phyloP scores from a whole-genome alignment of 2,888 invertebrate species.

The Periphyllus acericola region DNA sequence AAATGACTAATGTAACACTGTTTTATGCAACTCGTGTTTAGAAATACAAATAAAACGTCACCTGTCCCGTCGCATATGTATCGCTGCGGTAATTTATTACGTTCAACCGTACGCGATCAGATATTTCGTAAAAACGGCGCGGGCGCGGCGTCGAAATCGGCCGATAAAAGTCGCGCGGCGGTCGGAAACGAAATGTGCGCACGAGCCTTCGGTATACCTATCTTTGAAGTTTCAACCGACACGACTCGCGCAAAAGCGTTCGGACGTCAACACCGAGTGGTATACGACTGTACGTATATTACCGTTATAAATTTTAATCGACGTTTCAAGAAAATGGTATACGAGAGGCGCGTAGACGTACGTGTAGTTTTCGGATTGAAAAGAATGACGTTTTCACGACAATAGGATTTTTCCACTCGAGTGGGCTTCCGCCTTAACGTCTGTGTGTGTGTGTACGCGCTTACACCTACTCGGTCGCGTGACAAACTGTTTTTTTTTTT shows the following conservation, averaged over 20 bases:
- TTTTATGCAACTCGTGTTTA: background rate
- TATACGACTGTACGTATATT: too few species aligned
- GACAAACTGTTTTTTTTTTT: background rate
- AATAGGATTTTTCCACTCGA: conserved; percentile 7
- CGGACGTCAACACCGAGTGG: too few species aligned
- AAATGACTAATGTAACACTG: background rate
- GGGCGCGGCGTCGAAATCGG: too few species aligned
- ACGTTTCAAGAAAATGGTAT: background rate
- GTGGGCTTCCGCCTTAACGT: background rate
- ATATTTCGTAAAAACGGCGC: too few species aligned
- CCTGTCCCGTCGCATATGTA: background rate
- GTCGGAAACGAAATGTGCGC: too few species aligned
- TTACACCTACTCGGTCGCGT: background rate
- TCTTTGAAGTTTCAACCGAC: too few species aligned
- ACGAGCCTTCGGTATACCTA: too few species aligned
- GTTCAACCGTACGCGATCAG: too few species aligned
- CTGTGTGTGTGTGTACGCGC: background rate
- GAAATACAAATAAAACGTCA: conserved; percentile 42
- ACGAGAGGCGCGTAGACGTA: background rate
- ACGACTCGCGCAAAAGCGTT: too few species aligned
- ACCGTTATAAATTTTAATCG: background rate
- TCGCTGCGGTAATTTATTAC: too few species aligned
- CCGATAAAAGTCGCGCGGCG: too few species aligned
- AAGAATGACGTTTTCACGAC: background rate
- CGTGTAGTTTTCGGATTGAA: background rate